phyloP scores from a whole-genome alignment of 2,797 vertebrate species.

The Lycodopsis pacificus region DNA sequence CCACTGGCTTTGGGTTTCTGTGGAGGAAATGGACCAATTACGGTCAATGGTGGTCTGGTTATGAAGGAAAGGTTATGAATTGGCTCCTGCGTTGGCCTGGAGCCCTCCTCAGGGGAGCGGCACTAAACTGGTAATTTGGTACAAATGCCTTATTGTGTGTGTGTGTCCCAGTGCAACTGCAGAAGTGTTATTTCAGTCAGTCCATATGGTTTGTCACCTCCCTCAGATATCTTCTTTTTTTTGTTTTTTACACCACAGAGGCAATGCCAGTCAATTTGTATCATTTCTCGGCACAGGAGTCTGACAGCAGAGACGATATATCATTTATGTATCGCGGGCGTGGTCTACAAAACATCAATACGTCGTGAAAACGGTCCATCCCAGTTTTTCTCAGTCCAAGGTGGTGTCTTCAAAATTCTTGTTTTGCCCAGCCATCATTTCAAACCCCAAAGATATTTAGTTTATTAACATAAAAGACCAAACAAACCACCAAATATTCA shows the following conservation, averaged over 20 bases:
- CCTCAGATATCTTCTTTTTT: slow-evolving; percentile 12
- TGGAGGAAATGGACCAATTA: slow-evolving; percentile 55
- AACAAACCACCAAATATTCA: neutral
- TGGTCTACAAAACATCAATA: neutral
- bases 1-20: slow-evolving; percentile 7
- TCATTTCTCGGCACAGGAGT: slow-evolving; percentile 55
- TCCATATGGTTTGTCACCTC: slow-evolving; percentile 47
- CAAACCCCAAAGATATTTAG: neutral
- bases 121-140: slow-evolving; percentile 35
- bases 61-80: slow-evolving; percentile 37
- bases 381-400: neutral
- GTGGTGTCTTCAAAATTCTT: neutral
- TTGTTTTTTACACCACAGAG: slow-evolving; percentile 44
- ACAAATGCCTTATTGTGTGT: neutral
- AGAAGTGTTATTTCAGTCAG: neutral
- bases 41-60: slow-evolving; percentile 18
- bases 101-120: slow-evolving; percentile 2
- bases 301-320: slow-evolving; percentile 3
- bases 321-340: neutral
- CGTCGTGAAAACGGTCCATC: neutral
- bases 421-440: neutral
- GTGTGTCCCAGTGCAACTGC: neutral
- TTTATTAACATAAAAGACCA: neutral
- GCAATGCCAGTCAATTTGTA: slow-evolving; percentile 44
- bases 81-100: slow-evolving; percentile 33